Evolutionary conservation across 2,113 vertebrate genomes (phyloP).

Genomic region (Hirundichthys speculiger): DNA sequence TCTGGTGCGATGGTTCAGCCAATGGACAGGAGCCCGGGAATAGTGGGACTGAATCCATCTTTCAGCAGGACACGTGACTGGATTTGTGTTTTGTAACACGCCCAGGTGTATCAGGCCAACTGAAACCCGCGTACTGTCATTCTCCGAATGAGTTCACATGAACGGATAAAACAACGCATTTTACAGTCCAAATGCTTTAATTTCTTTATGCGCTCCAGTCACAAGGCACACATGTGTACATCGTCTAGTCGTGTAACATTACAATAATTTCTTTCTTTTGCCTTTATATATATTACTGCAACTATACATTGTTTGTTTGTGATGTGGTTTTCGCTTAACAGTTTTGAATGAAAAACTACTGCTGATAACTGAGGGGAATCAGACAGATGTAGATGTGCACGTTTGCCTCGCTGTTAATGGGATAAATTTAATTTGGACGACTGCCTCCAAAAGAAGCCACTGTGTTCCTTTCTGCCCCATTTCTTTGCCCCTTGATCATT

Average conservation of each 20-base stretch:
- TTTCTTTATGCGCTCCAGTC: background rate
- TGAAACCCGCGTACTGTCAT: no score
- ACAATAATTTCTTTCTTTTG: background rate
- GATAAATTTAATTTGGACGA: background rate
- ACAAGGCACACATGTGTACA: no score
- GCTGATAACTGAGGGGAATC: background rate
- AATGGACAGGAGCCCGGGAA: no score
- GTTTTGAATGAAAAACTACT: no score
- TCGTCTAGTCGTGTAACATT: background rate
- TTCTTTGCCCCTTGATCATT: constrained; percentile 59
- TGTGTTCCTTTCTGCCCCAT: background rate
- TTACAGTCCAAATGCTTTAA: background rate
- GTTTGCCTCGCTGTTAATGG: background rate
- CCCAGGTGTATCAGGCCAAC: no score
- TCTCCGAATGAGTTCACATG: no score
- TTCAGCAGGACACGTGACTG: no score
- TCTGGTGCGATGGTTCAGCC: no score
- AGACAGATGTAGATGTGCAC: background rate
- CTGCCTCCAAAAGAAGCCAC: constrained; percentile 10
- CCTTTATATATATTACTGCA: background rate
- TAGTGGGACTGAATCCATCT: no score
- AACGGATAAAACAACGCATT: background rate
- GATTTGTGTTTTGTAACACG: no score
- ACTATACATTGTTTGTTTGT: no score
- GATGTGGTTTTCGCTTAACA: no score